Evolutionary conservation across 2,113 vertebrate genomes (phyloP).

Genomic region (Lagopus muta): DNA sequence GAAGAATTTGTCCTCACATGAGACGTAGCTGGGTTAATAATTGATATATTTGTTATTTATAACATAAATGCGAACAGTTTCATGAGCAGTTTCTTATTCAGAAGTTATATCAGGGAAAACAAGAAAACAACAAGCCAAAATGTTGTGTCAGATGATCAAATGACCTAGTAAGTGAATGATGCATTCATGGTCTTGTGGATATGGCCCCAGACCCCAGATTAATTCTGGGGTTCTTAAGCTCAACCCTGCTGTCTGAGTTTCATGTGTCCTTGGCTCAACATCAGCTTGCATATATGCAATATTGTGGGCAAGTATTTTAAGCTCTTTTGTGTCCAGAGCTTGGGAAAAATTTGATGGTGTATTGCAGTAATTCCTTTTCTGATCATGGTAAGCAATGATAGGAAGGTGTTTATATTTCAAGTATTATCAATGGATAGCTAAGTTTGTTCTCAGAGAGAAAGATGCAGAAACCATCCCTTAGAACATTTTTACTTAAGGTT

Average conservation of each 20-base stretch:
- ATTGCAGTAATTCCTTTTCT: neutral
- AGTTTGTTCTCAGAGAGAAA: conserved; percentile 17
- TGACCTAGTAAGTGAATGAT: neutral
- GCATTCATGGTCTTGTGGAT: neutral
- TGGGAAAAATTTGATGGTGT: neutral
- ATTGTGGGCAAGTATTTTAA: neutral
- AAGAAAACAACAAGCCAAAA: neutral
- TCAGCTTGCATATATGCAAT: neutral
- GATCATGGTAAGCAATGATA: neutral
- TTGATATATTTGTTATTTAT: neutral
- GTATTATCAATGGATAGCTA: conserved; percentile 9
- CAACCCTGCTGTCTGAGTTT: neutral
- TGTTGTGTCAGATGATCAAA: neutral
- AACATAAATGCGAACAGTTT: neutral
- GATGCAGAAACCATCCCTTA: neutral
- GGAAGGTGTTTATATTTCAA: conserved; percentile 43
- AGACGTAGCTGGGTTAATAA: neutral
- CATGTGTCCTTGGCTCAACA: neutral
- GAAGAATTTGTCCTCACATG: neutral
- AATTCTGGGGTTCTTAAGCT: neutral
- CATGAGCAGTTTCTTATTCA: neutral
- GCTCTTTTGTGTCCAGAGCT: neutral
- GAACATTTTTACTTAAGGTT: conserved; percentile 44
- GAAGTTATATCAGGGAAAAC: neutral
- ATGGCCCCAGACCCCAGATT: neutral